A percentile compares a stretch with the other conserved stretches of the same genome.
Evolutionary conservation across 2,113 vertebrate genomes (phyloP).

Genomic region (Indri indri): DNA sequence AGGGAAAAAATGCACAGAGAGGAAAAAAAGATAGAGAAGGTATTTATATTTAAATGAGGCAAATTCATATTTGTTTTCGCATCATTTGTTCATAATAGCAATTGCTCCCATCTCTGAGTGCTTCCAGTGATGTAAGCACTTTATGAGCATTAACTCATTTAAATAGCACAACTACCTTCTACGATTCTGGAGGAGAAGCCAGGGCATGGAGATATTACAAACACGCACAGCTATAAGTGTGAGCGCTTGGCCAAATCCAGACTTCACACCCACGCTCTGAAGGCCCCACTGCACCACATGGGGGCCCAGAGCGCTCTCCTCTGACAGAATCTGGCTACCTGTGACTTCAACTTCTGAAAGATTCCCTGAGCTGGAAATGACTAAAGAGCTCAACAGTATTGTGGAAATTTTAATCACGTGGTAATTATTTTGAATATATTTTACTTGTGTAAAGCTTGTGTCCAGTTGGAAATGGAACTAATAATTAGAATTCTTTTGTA

Average conservation of each 20-base stretch:
- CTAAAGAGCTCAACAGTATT: neutral
- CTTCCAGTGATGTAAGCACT: neutral
- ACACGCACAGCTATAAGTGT: neutral
- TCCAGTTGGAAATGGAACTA: constrained; percentile 10
- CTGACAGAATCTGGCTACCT: neutral
- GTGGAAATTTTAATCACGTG: neutral
- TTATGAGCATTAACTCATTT: neutral
- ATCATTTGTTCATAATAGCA: neutral
- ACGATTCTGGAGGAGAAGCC: neutral
- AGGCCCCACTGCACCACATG: too few species aligned
- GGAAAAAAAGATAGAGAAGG: neutral
- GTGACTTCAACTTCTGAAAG: neutral
- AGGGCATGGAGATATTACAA: neutral
- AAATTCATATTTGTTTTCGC: neutral
- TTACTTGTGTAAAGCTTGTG: neutral
- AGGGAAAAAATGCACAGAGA: neutral
- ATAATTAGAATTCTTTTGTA: neutral
- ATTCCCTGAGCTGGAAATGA: neutral
- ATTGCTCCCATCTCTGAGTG: neutral
- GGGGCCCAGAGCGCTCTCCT: neutral
- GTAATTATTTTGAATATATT: neutral
- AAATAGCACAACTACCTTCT: neutral
- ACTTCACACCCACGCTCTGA: rapidly evolving
- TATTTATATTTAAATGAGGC: neutral
- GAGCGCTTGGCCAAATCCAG: too few species aligned